A percentile compares a stretch with the other conserved stretches of the same genome.
phyloP scores from a whole-genome alignment of 1,140 invertebrate species.

The Rhagoletis zephyria region DNA sequence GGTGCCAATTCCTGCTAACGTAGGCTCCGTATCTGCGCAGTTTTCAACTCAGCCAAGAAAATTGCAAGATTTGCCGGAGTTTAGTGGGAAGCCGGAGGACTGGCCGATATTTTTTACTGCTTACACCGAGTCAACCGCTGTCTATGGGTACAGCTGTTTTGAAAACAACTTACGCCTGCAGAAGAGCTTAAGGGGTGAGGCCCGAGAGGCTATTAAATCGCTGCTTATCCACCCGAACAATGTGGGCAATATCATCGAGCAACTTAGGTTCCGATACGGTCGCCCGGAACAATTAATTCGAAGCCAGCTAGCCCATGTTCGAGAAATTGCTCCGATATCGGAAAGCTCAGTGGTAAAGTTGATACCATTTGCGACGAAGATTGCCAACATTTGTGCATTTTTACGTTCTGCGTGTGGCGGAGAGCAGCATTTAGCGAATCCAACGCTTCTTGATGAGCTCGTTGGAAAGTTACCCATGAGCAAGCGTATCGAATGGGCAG shows the following conservation, averaged over 20 bases:
- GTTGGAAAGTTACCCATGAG: too few relatives aligned
- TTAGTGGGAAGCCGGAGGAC: too few relatives aligned
- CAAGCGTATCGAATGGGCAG: too few relatives aligned
- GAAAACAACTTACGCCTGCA: constrained; percentile 46
- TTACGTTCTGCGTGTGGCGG: too few relatives aligned
- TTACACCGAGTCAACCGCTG: constrained; percentile 25
- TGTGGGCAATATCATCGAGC: constrained; percentile 21
- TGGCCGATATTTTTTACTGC: constrained; percentile 54
- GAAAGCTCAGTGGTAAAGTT: background rate
- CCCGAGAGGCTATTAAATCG: constrained; percentile 39
- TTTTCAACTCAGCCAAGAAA: background rate
- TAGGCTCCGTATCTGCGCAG: too few relatives aligned
- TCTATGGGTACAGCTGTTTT: constrained; percentile 20
- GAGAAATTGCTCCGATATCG: constrained; percentile 24
- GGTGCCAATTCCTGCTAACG: background rate
- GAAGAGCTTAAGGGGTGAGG: constrained; percentile 49
- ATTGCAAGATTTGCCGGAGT: too few relatives aligned
- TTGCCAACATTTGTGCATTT: too few relatives aligned
- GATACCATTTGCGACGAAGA: constrained; percentile 5
- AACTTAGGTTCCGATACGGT: constrained; percentile 32
- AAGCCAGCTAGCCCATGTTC: background rate
- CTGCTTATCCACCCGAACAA: constrained; percentile 52
- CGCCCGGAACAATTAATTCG: background rate
- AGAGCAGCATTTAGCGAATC: too few relatives aligned
- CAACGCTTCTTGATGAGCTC: too few relatives aligned